Base-by-base conservation (phyloP, 2,113 vertebrate genomes). In the Dasyornis broadbenti region DNA sequence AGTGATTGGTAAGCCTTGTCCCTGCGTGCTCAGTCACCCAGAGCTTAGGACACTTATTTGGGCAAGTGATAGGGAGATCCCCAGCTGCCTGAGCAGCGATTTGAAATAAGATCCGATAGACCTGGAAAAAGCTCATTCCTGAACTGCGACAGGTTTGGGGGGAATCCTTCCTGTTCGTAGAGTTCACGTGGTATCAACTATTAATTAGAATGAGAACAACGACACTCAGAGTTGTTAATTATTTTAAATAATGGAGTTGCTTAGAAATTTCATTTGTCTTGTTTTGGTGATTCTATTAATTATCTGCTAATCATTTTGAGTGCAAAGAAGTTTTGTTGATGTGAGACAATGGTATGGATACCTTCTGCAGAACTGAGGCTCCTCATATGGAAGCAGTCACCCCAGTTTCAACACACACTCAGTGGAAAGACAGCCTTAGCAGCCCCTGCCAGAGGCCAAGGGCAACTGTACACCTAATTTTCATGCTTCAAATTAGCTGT, bases 121-220 rank as follows among this genome's bases (percentile, higher is more conserved):
- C 19, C 23, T 61, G 42, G 30, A 37, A 53, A 70, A 69, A 59
- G 16, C 60, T 86, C 33, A 57, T 13, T 83, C 24, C 24, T 13
- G n/a, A 87, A 37, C 60, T 83, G 37, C 0, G 0, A 37, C n/a
- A 84, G 12, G 20, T 14, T 61, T 39, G 3, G 13, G 24, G 31
- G 9, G 57, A 69, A 28, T 13, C 22, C 53, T 35, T 60, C 59
- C 54, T 73, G 31, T 44, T 73, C 13, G 2, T 13, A 53, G 42
- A 37, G 31, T 37, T 73, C 26, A 45, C 1, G 2, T 18, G 28
- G 6, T 45, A 52, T 49, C 28, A 40, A 7, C 15, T 45, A 9
- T 53, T 47, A 17, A 65, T 13, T 66, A 26, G 47, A 61, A 50
- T 24, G 27, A 57, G 45, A 86, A 26, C 3, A 57, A 37, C 7